Conservation (phyloP, 1,140 invertebrate genomes). For the Microplitis mediator region DNA sequence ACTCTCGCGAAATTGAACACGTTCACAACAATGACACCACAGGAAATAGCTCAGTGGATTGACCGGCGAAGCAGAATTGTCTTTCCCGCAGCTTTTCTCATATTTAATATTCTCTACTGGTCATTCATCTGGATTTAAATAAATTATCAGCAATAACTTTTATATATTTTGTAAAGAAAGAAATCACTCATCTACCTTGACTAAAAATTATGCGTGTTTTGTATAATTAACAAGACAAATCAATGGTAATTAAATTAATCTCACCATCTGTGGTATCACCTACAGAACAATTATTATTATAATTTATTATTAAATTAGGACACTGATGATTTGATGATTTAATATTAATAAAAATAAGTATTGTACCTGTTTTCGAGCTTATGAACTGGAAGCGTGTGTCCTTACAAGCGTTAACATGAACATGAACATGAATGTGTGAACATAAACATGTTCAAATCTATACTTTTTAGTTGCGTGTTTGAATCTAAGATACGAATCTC, state of each 20-base stretch:
- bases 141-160: constrained; percentile 22
- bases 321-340: too few relatives aligned
- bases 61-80: constrained; percentile 78
- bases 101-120: constrained; percentile 88
- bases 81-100: constrained; percentile 78
- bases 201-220: too few relatives aligned
- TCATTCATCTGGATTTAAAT: constrained; percentile 71
- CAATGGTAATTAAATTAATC: not conserved
- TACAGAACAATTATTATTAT: not conserved
- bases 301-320: too few relatives aligned
- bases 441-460: too few relatives aligned
- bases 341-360: too few relatives aligned
- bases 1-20: constrained; percentile 57
- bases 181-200: not conserved
- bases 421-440: not conserved
- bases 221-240: too few relatives aligned
- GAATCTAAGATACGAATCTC: constrained; percentile 7
- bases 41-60: constrained; percentile 86
- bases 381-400: too few relatives aligned
- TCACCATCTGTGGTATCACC: not conserved
- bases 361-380: too few relatives aligned
- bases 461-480: constrained; percentile 1
- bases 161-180: constrained; percentile 24
- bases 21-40: constrained; percentile 84
- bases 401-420: not conserved